Evolutionary conservation across 2,888 invertebrate genomes (phyloP).

Genomic region (Drosophila prolongata): DNA sequence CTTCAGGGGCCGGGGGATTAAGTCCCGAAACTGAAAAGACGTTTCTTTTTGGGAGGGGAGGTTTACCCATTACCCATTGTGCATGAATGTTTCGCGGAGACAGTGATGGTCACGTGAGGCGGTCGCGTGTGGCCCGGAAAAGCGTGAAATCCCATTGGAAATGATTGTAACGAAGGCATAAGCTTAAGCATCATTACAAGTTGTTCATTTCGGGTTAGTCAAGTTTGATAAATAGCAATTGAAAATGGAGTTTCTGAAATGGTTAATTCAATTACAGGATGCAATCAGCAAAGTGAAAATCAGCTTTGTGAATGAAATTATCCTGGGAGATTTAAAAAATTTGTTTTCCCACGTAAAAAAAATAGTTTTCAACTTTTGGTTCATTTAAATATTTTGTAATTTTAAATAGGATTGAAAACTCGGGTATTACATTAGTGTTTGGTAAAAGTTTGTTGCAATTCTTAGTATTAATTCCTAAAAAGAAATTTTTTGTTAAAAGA

Average conservation of each 20-base stretch:
- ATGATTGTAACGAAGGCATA: background rate
- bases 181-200: background rate
- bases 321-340: too few relatives aligned
- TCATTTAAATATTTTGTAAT: too few relatives aligned
- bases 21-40: constrained; percentile 19
- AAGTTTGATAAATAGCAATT: constrained; percentile 4
- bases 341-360: too few relatives aligned
- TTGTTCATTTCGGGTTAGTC: constrained; percentile 7
- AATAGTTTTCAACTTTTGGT: too few relatives aligned
- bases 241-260: background rate
- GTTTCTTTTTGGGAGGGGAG: background rate
- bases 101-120: constrained; percentile 35
- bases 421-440: background rate
- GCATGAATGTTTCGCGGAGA: background rate
- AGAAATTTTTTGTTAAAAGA: too few relatives aligned
- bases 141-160: constrained; percentile 24
- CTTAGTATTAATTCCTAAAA: too few relatives aligned
- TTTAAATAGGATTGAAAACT: too few relatives aligned
- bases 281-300: background rate
- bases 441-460: too few relatives aligned
- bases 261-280: background rate
- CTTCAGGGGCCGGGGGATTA: constrained; percentile 22
- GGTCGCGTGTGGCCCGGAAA: constrained; percentile 21
- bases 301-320: background rate
- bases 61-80: constrained; percentile 4